Evolutionary conservation across 2,113 vertebrate species (phyloP), one percentile per base, ranked within the genome.

Genomic region (Macquaria ambigua): DNA sequence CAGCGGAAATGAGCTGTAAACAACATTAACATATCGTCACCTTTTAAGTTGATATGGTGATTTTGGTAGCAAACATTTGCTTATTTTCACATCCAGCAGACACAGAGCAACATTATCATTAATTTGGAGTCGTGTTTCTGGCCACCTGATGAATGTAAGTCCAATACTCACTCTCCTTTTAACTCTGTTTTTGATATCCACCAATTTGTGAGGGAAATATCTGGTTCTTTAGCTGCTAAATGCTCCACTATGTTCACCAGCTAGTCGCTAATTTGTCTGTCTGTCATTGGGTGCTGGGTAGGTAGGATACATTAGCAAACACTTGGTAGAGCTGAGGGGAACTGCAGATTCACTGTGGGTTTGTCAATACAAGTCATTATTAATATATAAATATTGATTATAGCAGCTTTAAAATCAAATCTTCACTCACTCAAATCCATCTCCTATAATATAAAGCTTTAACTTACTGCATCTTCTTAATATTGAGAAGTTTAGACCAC

Each of bases 371-470:
- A 3, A 46, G 20, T 46, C 14, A 55, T 53, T 61, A 52, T n/a
- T 50, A 21, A 74, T 81, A 11, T 23, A 12, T 52, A 50, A 41
- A 12, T 21, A 23, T 23, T 39, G 10, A 48, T 46, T 58, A 48
- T 21, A 48, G 28, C 14, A 43, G 50, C 16, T 56, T 43, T 28
- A 55, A 55, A 56, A 21, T 31, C 25, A 4, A 48, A 23, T 43
- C 75, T 56, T 87, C n/a, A 58, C 10, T 43, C 16, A 16, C 41
- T 55, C 18, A 77, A 25, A 81, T 46, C 18, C 14, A 20, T 25
- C 15, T 79, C 34, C 4, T n/a, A 14, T 12, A 18, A 52, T 20
- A n/a, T 31, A 25, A 41, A 77, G 31, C 63, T 68, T 41, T 34
- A 56, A 68, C 0, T 18, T 73, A 21, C n/a, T 75, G 15, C 23